Conservation (phyloP, 2,888 invertebrate genomes). For the Augochlorella aurata region DNA sequence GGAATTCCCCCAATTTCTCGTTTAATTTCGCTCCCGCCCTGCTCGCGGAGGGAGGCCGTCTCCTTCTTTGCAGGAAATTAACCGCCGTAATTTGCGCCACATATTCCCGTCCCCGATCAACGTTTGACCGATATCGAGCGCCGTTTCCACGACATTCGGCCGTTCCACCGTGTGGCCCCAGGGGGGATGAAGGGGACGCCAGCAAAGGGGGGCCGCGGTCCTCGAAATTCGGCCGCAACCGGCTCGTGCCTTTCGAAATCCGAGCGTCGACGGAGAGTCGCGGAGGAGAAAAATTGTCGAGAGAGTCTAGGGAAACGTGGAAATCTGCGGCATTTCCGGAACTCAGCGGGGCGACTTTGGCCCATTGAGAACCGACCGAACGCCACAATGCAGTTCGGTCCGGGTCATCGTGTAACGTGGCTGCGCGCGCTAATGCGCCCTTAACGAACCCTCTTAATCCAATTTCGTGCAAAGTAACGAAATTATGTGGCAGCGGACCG, state of each 20-base stretch:
- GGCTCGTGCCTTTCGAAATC: slow-evolving; percentile 9
- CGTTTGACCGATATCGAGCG: too few relatives aligned
- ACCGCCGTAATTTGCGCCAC: too few relatives aligned
- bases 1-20: slow-evolving; percentile 51
- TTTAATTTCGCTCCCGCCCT: neutral
- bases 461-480: slow-evolving; percentile 75
- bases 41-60: neutral
- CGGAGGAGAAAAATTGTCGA: slow-evolving; percentile 21
- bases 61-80: too few relatives aligned
- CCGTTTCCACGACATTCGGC: too few relatives aligned
- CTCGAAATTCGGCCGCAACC: neutral
- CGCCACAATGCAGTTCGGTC: slow-evolving; percentile 65
- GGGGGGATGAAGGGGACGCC: too few relatives aligned
- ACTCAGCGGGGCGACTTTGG: slow-evolving; percentile 55
- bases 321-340: slow-evolving; percentile 55
- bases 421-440: slow-evolving; percentile 73
- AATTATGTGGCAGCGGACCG: slow-evolving; percentile 76
- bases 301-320: slow-evolving; percentile 43
- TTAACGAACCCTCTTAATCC: slow-evolving; percentile 78
- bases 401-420: slow-evolving; percentile 69
- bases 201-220: too few relatives aligned
- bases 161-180: too few relatives aligned
- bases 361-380: slow-evolving; percentile 68
- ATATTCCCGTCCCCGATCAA: too few relatives aligned
- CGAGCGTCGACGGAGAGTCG: neutral